Conservation (phyloP, 2,113 vertebrate genomes). For the Lophochroa leadbeateri region DNA sequence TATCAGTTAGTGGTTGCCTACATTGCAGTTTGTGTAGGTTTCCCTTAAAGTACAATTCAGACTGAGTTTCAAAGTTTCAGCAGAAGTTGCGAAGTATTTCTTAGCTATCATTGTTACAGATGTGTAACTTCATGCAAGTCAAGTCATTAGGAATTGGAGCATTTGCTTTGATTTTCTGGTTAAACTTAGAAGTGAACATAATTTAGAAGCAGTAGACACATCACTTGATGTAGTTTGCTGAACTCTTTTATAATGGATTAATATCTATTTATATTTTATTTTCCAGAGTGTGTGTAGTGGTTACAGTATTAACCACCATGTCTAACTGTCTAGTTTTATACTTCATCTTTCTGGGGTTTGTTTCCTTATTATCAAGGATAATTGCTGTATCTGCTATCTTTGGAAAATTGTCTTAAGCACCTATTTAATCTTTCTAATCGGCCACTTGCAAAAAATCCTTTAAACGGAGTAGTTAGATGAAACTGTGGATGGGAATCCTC, state of each 20-base stretch:
- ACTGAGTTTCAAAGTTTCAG: not conserved
- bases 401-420: not conserved
- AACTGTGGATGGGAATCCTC: not conserved
- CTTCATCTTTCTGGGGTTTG: not conserved
- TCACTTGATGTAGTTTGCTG: not conserved
- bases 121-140: not conserved
- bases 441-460: not conserved
- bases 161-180: not conserved
- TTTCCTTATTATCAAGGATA: not conserved
- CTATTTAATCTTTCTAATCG: not conserved
- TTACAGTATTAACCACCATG: not conserved
- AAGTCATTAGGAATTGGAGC: not conserved
- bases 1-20: not conserved
- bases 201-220: not conserved
- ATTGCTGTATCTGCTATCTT: not conserved
- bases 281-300: not conserved
- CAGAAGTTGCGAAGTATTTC: not conserved
- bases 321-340: not conserved
- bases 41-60: not conserved
- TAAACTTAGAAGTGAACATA: not conserved
- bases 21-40: not conserved
- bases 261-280: not conserved
- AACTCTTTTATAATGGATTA: not conserved
- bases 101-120: not conserved
- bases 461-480: not conserved